Evolutionary conservation across 2,888 invertebrate species (phyloP), one percentile per base, ranked within the genome.

Genomic region (Synergus gifuensis): DNA sequence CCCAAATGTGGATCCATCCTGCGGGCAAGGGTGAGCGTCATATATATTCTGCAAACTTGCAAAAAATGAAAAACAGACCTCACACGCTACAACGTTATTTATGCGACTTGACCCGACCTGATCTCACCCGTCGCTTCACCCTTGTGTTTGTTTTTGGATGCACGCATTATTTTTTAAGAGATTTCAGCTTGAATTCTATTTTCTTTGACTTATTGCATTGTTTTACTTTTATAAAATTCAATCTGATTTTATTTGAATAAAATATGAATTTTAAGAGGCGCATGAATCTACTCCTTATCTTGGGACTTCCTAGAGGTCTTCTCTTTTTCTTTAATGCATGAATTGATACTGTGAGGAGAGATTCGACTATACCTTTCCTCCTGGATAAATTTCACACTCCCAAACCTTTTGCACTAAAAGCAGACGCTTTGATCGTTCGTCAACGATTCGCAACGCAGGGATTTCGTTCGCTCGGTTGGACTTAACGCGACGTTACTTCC

Each of bases 21-120:
- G 14, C 69, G 36, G 69, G 69, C 69, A 73, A 73, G 69, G 69
- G 69, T 73, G 69, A 73, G 36, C 69, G 69, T 69, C 69, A 69
- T 69, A 69, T 69, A 69, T 69, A 69, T 69, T 69, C 69, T 54
- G 36, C 46, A 69, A 73, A 54, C 49, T 28, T 9, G 28, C 49
- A 36, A 73, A 73, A 54, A 46, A 69, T 46, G 46, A 69, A 54
- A 73, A 54, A 73, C 14, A 73, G 46, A 73, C 69, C 46, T 49
- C 46, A 49, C 69, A 49, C 69, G 36, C 54, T 73, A 16, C 49
- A 14, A 73, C n/a, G 69, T 73, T 73, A 73, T 73, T 73, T 73
- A 73, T 73, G 69, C 11, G 28, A 49, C 69, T 73, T 73, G 69
- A 73, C 69, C 69, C 54, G 69, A 54, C 69, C 69, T 73, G 49